Evolutionary conservation across 2,888 invertebrate species (phyloP), one percentile per base, ranked within the genome.

Genomic region (Troglohyphantes excavatus): DNA sequence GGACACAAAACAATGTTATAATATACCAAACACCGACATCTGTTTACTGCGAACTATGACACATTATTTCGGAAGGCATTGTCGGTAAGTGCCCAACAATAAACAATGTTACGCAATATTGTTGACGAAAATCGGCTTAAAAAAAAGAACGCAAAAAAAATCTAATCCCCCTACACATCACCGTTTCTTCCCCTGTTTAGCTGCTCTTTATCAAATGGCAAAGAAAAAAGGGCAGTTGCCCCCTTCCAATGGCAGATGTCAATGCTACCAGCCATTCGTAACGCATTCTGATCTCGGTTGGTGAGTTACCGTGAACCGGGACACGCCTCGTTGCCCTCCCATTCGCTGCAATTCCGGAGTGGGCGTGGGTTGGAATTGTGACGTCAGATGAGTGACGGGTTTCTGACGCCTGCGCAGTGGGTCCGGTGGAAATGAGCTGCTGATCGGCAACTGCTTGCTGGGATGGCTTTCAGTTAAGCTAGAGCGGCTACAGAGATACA

Each of bases 171-270:
- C 29, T 61, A n/a, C n/a, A 79, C 65, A 63, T 79, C 72, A 43
- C 86, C 81, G 81, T 81, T 78, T 39, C 33, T 39, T 53, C 78
- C 26, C 23, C 81, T 85, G 27, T 76, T 76, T 75, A 21, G n/a
- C 75, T 76, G 63, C 27, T 53, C 39, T 61, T 59, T 61, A 72
- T 46, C 43, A 0, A 5, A 2, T 0, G 53, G 53, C 0, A n/a
- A 19, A 81, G 70, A 79, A 33, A 86, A 19, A 33, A 73, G 81
- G 33, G 65, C 59, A 43, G 59, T 72, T 72, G 63, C 53, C 79
- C 86, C 85, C 86, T 21, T 86, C 86, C 86, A 86, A 81, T 87
- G 87, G 81, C 87, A 87, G 73, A 81, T 87, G 87, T 81, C 87
- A 87, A 75, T 87, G 87, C 79, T 73, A 79, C 79, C 81, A 65